Evolutionary conservation across 2,797 vertebrate species (phyloP).

Genomic region (Rhinophrynus dorsalis): DNA sequence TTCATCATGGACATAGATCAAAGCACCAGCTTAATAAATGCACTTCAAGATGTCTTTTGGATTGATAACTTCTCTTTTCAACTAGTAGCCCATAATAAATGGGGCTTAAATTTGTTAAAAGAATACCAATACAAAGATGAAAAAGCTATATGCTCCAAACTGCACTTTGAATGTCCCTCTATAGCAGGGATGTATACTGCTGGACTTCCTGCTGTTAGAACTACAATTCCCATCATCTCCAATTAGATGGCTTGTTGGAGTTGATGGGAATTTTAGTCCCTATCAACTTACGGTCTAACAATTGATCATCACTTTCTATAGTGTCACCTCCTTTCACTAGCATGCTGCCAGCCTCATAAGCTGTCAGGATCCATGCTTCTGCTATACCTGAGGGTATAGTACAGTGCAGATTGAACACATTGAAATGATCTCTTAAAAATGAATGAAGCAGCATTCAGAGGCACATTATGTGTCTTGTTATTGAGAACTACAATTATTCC

Average conservation of each 20-base stretch:
- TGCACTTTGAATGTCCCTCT: neutral
- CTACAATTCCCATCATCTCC: too few relatives aligned
- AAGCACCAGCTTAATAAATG: neutral
- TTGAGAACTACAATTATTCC: constrained; percentile 38
- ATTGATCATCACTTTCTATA: neutral
- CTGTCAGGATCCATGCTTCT: constrained; percentile 26
- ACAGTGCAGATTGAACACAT: constrained; percentile 27
- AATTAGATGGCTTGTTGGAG: too few relatives aligned
- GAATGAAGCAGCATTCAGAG: constrained; percentile 40
- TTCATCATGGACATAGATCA: too few relatives aligned
- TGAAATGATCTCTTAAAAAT: constrained; percentile 46
- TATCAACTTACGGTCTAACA: too few relatives aligned
- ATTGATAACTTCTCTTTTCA: neutral
- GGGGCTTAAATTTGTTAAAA: too few relatives aligned
- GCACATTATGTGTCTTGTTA: constrained; percentile 43
- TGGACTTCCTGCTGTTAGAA: too few relatives aligned
- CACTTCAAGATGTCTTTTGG: neutral
- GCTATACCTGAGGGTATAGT: constrained; percentile 31
- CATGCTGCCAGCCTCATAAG: neutral
- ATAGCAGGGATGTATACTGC: too few relatives aligned
- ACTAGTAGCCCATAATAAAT: neutral
- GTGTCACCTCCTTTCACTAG: neutral
- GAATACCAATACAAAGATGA: too few relatives aligned
- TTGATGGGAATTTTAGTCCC: too few relatives aligned
- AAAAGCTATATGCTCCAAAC: too few relatives aligned